Evolutionary conservation across 2,113 vertebrate genomes (phyloP).

Genomic region (Limnothrissa miodon): DNA sequence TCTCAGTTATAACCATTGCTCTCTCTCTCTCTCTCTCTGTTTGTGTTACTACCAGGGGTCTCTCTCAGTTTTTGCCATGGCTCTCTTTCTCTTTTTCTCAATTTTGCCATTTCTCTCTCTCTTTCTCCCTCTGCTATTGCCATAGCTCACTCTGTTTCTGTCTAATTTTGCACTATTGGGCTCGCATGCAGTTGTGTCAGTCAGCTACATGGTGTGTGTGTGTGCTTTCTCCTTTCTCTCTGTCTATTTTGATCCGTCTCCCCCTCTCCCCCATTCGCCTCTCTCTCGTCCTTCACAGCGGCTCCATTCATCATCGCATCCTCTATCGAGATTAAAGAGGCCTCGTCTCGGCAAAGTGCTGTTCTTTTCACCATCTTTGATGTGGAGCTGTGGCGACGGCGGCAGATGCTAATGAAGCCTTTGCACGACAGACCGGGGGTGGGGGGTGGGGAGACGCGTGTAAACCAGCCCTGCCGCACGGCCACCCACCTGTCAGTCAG

Average conservation of each 20-base stretch:
- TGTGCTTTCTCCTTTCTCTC: background rate
- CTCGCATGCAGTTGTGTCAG: too few relatives aligned
- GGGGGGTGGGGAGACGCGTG: background rate
- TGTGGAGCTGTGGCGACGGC: background rate
- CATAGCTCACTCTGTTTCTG: too few relatives aligned
- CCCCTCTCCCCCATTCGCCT: background rate
- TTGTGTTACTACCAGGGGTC: too few relatives aligned
- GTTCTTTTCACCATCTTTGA: background rate
- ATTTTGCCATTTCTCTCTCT: background rate
- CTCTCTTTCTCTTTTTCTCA: background rate
- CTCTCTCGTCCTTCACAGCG: background rate
- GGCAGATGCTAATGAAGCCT: background rate
- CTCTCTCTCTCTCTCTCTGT: background rate
- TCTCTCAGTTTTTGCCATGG: too few relatives aligned
- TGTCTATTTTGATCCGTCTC: too few relatives aligned
- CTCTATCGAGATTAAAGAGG: slow-evolving; percentile 9
- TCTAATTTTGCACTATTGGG: too few relatives aligned
- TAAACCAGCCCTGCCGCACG: background rate
- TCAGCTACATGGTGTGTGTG: too few relatives aligned
- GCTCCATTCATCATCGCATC: background rate
- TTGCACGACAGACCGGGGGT: background rate
- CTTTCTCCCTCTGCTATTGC: too few relatives aligned
- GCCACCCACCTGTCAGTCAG: background rate
- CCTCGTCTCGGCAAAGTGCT: background rate
- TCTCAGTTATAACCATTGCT: too few relatives aligned